phyloP scores from a whole-genome alignment of 2,797 vertebrate genomes.

The Pangasius macronema region DNA sequence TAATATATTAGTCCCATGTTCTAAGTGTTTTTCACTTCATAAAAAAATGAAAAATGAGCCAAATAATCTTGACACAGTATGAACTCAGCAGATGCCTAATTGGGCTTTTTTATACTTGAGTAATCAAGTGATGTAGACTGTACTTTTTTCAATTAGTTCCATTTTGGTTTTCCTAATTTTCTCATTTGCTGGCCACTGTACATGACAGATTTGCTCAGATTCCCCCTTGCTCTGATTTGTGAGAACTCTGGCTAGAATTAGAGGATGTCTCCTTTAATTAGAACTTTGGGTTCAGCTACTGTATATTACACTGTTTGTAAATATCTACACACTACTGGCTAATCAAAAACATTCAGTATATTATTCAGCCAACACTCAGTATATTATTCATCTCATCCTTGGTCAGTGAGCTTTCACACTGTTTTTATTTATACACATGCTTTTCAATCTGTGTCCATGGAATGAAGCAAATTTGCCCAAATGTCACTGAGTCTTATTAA shows the following conservation, averaged over 20 bases:
- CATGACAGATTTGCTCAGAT: slow-evolving; percentile 1
- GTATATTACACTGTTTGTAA: neutral
- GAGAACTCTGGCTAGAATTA: neutral
- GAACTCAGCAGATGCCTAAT: slow-evolving; percentile 3
- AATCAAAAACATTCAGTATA: neutral
- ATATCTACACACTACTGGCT: neutral
- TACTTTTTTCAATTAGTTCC: slow-evolving; percentile 1
- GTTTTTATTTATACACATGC: neutral
- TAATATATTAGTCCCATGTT: neutral
- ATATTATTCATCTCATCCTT: neutral
- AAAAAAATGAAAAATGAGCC: neutral
- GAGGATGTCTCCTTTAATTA: neutral
- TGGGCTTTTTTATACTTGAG: neutral
- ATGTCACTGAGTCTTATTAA: neutral
- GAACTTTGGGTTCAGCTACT: neutral
- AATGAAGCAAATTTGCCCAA: neutral
- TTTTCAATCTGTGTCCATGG: neutral
- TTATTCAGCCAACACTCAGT: neutral
- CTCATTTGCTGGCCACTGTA: neutral
- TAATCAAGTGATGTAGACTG: neutral
- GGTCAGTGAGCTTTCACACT: neutral
- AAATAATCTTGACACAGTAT: neutral
- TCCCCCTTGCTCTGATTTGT: neutral
- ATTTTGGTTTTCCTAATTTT: slow-evolving; percentile 8
- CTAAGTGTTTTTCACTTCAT: neutral